Evolutionary conservation across 2,797 vertebrate genomes (phyloP), one percentile per base, ranked within the genome.

Genomic region (Acanthis flammea): DNA sequence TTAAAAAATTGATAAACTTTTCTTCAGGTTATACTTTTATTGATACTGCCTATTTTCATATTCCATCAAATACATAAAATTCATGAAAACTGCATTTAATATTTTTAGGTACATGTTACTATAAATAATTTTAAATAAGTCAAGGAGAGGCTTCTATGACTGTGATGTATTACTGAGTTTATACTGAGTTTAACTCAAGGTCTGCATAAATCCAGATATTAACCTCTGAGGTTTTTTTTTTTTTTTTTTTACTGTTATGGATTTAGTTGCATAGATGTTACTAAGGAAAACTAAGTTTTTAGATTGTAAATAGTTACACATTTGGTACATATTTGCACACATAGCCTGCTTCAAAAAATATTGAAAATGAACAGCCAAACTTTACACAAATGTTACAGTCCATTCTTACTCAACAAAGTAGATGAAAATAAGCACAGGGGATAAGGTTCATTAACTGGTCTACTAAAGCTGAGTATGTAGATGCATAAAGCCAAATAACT

Each of bases 191-290:
- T 58, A 75, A 45, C 30, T 85, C 35, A 48, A 76, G 12, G 13
- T 51, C 30, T 75, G 5, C 22, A 39, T 25, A 39, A 75, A 77
- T 54, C 24, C 42, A 54, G 9, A 7, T 39, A 31, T 47, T 35
- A 35, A 35, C 35, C 35, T 35, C 35, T 41, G 17, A 37, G 33
- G 4, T 1, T 2, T 1, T 19, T 35, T 24, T 44, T 2, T 1
- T 19, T 35, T 24, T 44, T 45, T 80, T 83, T 86, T 72, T 31
- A 33, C 13, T 62, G 7, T 14, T 83, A n/a, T 39, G 21, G n/a
- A 39, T 44, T 76, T 67, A 39, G 7, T 57, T 67, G 7, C 19
- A n/a, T 33, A 85, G 42, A 45, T 66, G 5, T 41, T 21, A 35
- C 45, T 53, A 17, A 16, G 14, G 19, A 87, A 85, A 94, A 55